A percentile compares a stretch with the other conserved stretches of the same genome.
These are phyloP conservation scores for Pseudomugil gertrudae DNA, from an alignment of 2,797 vertebrate genomes.

Conservation along the genomic window DNA sequence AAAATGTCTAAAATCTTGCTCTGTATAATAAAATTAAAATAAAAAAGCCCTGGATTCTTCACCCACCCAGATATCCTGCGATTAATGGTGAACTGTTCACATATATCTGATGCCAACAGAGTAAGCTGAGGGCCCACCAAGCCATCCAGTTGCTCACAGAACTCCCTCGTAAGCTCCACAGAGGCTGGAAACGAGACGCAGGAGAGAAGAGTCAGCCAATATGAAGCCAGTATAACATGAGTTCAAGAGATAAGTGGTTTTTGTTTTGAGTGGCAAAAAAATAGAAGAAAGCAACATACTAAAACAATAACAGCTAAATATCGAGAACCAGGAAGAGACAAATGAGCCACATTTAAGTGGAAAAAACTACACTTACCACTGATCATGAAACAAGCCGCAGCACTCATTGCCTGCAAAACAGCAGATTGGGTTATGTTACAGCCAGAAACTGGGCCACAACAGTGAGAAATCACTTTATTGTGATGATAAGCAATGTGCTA, in stretches of 20 bases:
- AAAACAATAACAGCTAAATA: background rate
- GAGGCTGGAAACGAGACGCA: conserved; percentile 80
- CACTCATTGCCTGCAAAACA: conserved; percentile 94
- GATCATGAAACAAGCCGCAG: conserved; percentile 97
- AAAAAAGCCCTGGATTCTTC: conserved; percentile 12
- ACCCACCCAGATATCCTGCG: conserved; percentile 94
- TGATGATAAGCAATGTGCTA: conserved; percentile 33
- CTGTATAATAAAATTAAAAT: background rate
- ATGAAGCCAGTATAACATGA: background rate
- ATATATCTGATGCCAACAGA: conserved; percentile 95
- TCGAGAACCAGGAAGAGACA: background rate
- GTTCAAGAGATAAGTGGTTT: background rate
- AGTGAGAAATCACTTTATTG: conserved; percentile 46
- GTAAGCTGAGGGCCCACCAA: conserved; percentile 97
- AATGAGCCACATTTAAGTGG: background rate
- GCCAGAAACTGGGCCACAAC: conserved; percentile 36
- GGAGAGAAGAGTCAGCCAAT: background rate
- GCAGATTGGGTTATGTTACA: conserved; percentile 32
- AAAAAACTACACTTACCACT: conserved; percentile 84
- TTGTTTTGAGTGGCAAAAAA: background rate
- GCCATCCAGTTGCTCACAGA: conserved; percentile 92
- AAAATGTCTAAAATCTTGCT: background rate
- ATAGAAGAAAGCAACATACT: background rate
- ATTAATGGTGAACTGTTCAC: conserved; percentile 98
- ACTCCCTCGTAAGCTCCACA: conserved; percentile 89